These are phyloP conservation scores for Aphelenchoides avenae DNA, from an alignment of 1,140 invertebrate genomes.

Conservation along the genomic window DNA sequence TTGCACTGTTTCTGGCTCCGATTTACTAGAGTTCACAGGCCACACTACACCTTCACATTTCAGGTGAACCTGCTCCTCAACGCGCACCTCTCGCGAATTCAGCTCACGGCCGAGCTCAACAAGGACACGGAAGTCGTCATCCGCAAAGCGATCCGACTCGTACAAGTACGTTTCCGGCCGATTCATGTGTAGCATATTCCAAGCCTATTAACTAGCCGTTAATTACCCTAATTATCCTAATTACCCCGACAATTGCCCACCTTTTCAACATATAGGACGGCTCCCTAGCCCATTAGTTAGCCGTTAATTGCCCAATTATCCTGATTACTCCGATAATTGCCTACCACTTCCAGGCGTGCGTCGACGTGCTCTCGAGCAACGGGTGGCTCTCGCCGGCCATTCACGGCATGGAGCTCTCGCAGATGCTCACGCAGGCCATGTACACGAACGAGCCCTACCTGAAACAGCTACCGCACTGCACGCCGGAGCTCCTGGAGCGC, in stretches of 20 bases:
- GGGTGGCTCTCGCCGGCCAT: constrained; percentile 96
- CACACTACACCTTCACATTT: too few relatives aligned
- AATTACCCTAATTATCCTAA: too few relatives aligned
- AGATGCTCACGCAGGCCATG: constrained; percentile 99
- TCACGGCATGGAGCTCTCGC: constrained; percentile 96
- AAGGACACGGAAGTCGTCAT: constrained; percentile 79
- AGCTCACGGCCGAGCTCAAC: constrained; percentile 88
- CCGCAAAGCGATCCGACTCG: constrained; percentile 67
- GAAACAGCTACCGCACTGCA: constrained; percentile 93
- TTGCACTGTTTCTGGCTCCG: constrained; percentile 6
- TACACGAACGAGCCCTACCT: constrained; percentile 97
- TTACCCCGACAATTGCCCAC: too few relatives aligned
- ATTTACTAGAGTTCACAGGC: too few relatives aligned
- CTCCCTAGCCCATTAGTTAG: too few relatives aligned
- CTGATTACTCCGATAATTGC: too few relatives aligned
- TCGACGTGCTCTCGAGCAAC: constrained; percentile 87
- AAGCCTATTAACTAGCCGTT: too few relatives aligned
- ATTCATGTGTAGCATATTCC: too few relatives aligned
- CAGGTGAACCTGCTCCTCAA: constrained; percentile 87
- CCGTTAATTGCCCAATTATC: too few relatives aligned
- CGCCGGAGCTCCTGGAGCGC: constrained; percentile 78
- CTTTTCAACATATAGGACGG: too few relatives aligned
- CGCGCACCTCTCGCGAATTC: constrained; percentile 87
- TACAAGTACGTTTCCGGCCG: too few relatives aligned
- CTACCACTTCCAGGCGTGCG: constrained; percentile 98